phyloP scores from a whole-genome alignment of 2,797 vertebrate genomes.

The Microcaecilia unicolor region DNA sequence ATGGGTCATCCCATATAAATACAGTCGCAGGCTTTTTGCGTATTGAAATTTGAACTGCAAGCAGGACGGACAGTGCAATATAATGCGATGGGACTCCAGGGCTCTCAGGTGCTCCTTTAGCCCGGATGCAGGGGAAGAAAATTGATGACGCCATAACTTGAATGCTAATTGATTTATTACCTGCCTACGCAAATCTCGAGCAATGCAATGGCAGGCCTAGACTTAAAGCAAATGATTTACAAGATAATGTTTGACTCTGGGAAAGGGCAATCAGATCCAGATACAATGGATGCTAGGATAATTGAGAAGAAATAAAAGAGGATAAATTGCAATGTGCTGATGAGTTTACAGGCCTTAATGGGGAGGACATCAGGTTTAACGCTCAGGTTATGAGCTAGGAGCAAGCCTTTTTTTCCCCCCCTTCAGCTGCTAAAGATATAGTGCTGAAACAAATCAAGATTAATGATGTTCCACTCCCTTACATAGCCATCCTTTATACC shows the following conservation, averaged over 20 bases:
- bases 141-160: slow-evolving; percentile 62
- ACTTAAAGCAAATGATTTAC: slow-evolving; percentile 74
- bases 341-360: slow-evolving; percentile 70
- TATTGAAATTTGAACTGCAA: too few species aligned
- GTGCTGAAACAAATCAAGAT: slow-evolving; percentile 61
- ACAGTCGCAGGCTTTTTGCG: too few species aligned
- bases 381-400: slow-evolving; percentile 59
- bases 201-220: slow-evolving; percentile 50
- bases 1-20: too few species aligned
- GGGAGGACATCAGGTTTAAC: slow-evolving; percentile 71
- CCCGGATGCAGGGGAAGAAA: slow-evolving; percentile 44
- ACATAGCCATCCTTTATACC: slow-evolving; percentile 55
- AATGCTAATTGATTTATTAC: slow-evolving; percentile 76
- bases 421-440: slow-evolving; percentile 48
- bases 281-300: slow-evolving; percentile 75
- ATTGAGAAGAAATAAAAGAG: slow-evolving; percentile 77
- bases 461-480: slow-evolving; percentile 57
- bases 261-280: slow-evolving; percentile 73
- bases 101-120: slow-evolving; percentile 41
- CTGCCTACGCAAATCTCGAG: slow-evolving; percentile 61
- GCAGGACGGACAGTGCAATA: not conserved
- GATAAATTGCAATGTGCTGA: slow-evolving; percentile 72
- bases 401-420: slow-evolving; percentile 35
- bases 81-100: slow-evolving; percentile 27
- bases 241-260: slow-evolving; percentile 72